Base-by-base conservation (phyloP, 2,113 vertebrate genomes). In the Clarias gariepinus region DNA sequence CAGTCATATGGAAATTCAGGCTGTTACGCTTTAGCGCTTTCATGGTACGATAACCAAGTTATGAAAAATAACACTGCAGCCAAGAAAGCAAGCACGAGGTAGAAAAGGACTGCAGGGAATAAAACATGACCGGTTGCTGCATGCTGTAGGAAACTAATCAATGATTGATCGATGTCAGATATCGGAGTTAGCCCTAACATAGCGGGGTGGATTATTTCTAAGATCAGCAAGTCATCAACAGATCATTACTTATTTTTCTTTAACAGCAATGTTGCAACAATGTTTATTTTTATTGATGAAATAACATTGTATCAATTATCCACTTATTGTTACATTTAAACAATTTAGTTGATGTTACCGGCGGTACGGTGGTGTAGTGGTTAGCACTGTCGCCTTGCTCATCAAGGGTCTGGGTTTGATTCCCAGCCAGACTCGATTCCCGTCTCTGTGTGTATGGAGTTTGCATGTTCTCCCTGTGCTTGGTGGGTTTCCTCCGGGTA, bases 31-130 rank as follows among this genome's bases (percentile, higher is more conserved):
- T 60, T 33, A 80, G 55, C 9, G 21, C 55, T 80, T 80, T 80
- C 77, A 80, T 80, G 77, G 77, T 36, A 33, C 33, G 28, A 36
- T 80, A 80, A 80, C 77, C 77, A 81, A 25, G 30, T 81, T 61
- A 61, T 81, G 30, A 61, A 52, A 81, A 36, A 58, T 61, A 61
- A 61, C 78, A 60, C 19, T 11, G 21, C 57, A 81, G 8, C 21
- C 52, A 81, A 80, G 55, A 28, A 36, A 80, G 78, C 19, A 5
- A 81, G 30, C 61, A 10, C 25, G 18, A 16, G 41, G 36, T 21
- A 16, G 78, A 4, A 36, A 80, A 80, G 9, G 1, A 23, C 2
- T 33, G 9, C 28, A 60, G 30, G 55, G 28, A 80, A 33, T 33
- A 33, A 80, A 60, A 60, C 3, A 57, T 1, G 4, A 36, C 9